Evolutionary conservation across 2,888 invertebrate species (phyloP).

Genomic region (Cephus pygmeus): DNA sequence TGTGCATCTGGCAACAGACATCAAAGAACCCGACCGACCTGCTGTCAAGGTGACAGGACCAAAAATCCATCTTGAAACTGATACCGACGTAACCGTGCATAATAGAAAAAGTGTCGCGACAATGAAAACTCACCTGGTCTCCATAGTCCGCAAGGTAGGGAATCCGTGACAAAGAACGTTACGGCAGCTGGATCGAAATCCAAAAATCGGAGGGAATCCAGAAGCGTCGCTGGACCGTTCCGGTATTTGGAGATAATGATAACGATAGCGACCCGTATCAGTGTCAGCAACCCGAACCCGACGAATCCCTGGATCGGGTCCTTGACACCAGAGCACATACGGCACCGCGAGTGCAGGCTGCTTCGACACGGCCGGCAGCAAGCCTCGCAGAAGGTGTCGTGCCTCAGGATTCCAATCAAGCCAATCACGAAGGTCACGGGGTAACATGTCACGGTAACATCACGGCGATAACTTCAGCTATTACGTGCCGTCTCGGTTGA

Average conservation of each 20-base stretch:
- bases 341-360: constrained; percentile 49
- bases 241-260: constrained; percentile 6
- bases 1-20: neutral
- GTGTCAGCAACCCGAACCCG: constrained; percentile 29
- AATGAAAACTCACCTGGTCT: constrained; percentile 17
- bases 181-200: neutral
- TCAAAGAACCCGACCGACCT: neutral
- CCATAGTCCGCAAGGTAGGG: constrained; percentile 15
- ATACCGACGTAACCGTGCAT: neutral
- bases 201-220: constrained; percentile 8
- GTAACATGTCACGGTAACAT: constrained; percentile 63
- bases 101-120: neutral
- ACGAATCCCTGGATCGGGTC: constrained; percentile 23
- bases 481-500: neutral
- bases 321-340: constrained; percentile 57
- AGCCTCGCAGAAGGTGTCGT: constrained; percentile 28
- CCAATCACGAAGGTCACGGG: constrained; percentile 52
- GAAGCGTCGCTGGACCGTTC: constrained; percentile 2
- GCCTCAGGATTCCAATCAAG: constrained; percentile 44
- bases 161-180: constrained; percentile 3
- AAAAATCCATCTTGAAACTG: no score
- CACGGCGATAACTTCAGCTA: constrained; percentile 18
- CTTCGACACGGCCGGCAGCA: constrained; percentile 43
- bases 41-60: no score
- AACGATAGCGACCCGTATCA: constrained; percentile 14